These are phyloP conservation scores for Dasypogon diadema DNA, from an alignment of 2,888 invertebrate genomes.

Conservation along the genomic window DNA sequence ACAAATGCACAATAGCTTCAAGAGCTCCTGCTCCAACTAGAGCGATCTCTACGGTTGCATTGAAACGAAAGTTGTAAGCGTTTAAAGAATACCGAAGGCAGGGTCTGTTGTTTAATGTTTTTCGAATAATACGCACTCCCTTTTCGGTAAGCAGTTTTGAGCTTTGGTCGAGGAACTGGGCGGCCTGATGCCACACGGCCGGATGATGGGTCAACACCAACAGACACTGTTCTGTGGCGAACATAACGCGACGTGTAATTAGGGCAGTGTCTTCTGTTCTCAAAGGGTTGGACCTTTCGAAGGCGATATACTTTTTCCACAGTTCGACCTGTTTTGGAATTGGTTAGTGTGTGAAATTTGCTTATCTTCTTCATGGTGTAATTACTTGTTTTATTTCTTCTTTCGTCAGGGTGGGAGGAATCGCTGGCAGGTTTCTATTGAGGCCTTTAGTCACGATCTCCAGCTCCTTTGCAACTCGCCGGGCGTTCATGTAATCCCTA, in stretches of 20 bases:
- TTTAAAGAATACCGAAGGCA: neutral
- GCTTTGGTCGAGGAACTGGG: conserved; percentile 95
- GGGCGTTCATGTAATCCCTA: conserved; percentile 97
- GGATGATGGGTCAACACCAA: conserved; percentile 97
- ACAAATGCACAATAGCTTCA: conserved; percentile 24
- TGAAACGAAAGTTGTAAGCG: conserved; percentile 11
- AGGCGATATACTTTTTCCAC: conserved; percentile 98
- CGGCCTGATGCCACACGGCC: conserved; percentile 99
- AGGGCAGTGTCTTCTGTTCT: conserved; percentile 95
- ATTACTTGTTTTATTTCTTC: conserved; percentile 92
- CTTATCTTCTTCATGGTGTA: too few relatives aligned
- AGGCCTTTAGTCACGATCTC: conserved; percentile 95
- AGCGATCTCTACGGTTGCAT: conserved; percentile 20
- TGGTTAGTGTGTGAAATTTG: too few relatives aligned
- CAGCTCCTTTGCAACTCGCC: conserved; percentile 95
- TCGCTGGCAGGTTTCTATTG: conserved; percentile 94
- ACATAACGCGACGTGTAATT: conserved; percentile 95
- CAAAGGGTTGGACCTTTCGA: conserved; percentile 97
- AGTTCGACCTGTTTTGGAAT: conserved; percentile 91
- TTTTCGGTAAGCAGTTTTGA: conserved; percentile 94
- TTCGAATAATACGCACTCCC: conserved; percentile 76
- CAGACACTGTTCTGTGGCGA: conserved; percentile 97
- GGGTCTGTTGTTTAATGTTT: conserved; percentile 20
- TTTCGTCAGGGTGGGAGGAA: conserved; percentile 91
- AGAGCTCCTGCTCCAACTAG: conserved; percentile 7